Percentiles rank a stretch among this genome's conserved stretches.
These are phyloP conservation scores for Willowsia nigromaculata DNA, from an alignment of 2,888 invertebrate genomes.

Conservation along the genomic window DNA sequence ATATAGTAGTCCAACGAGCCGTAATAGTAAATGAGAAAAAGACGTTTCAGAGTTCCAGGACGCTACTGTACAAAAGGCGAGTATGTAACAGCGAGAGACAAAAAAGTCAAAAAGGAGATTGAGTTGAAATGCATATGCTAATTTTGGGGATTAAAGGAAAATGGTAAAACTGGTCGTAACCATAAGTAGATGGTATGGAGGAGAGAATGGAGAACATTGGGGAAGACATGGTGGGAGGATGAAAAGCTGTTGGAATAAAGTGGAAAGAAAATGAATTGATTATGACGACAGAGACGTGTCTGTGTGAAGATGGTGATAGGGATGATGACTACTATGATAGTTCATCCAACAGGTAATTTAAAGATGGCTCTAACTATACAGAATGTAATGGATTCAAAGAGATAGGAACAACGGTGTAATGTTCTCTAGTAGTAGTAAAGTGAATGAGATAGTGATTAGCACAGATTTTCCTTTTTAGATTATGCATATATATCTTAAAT, in stretches of 20 bases:
- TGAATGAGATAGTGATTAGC: conserved; percentile 52
- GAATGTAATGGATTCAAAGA: background rate
- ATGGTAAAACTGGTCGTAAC: background rate
- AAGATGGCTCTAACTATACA: background rate
- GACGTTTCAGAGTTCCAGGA: background rate
- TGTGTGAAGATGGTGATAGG: background rate
- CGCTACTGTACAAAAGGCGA: background rate
- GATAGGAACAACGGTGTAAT: background rate
- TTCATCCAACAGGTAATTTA: conserved; percentile 35
- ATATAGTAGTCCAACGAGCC: background rate
- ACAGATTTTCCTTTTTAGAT: conserved; percentile 63
- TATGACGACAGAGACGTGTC: background rate
- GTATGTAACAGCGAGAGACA: background rate
- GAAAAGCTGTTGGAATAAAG: conserved; percentile 26
- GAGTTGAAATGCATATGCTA: conserved; percentile 52
- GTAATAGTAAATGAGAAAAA: background rate
- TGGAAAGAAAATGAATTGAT: conserved; percentile 41
- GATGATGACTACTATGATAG: conserved; percentile 12
- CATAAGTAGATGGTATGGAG: background rate
- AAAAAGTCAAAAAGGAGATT: conserved; percentile 23
- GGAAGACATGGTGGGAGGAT: conserved; percentile 1
- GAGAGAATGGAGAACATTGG: background rate
- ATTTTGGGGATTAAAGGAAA: conserved; percentile 47
- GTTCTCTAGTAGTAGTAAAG: background rate
- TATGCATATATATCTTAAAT: background rate